These are phyloP conservation scores for Ypsolopha sequella DNA, from an alignment of 2,888 invertebrate genomes.

Conservation along the genomic window DNA sequence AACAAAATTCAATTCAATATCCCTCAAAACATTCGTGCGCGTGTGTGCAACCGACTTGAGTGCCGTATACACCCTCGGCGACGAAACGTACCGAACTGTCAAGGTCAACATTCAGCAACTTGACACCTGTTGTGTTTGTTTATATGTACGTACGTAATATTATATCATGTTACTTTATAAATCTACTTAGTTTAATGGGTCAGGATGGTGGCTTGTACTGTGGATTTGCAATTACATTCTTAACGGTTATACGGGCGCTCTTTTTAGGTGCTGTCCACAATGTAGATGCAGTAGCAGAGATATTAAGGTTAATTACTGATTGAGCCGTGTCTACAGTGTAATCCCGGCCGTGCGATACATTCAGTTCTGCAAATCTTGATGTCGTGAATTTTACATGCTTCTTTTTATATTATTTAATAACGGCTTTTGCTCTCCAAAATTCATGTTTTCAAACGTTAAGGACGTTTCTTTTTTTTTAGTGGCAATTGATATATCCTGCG, in stretches of 20 bases:
- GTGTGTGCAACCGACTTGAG: slow-evolving; percentile 39
- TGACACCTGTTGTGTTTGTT: slow-evolving; percentile 58
- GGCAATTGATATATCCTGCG: slow-evolving; percentile 64
- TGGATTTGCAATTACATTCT: background rate
- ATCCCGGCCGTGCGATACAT: too few species aligned
- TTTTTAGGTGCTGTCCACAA: background rate
- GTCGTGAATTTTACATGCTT: too few species aligned
- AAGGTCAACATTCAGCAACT: slow-evolving; percentile 50
- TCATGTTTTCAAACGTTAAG: too few species aligned
- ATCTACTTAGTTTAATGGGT: slow-evolving; percentile 5
- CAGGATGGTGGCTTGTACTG: slow-evolving; percentile 1
- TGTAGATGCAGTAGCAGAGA: background rate
- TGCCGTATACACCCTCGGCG: slow-evolving; percentile 28
- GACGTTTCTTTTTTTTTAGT: slow-evolving; percentile 33
- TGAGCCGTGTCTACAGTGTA: too few species aligned
- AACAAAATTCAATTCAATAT: slow-evolving; percentile 21
- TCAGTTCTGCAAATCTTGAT: too few species aligned
- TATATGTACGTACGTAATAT: slow-evolving; percentile 40
- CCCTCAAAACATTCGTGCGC: slow-evolving; percentile 46
- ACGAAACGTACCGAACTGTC: slow-evolving; percentile 28
- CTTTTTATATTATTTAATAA: too few species aligned
- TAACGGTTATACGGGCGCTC: background rate
- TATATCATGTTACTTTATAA: background rate
- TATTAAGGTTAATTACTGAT: too few species aligned
- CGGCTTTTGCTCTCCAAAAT: too few species aligned